phyloP scores from a whole-genome alignment of 1,140 invertebrate genomes.

The Oryctes rhinoceros region DNA sequence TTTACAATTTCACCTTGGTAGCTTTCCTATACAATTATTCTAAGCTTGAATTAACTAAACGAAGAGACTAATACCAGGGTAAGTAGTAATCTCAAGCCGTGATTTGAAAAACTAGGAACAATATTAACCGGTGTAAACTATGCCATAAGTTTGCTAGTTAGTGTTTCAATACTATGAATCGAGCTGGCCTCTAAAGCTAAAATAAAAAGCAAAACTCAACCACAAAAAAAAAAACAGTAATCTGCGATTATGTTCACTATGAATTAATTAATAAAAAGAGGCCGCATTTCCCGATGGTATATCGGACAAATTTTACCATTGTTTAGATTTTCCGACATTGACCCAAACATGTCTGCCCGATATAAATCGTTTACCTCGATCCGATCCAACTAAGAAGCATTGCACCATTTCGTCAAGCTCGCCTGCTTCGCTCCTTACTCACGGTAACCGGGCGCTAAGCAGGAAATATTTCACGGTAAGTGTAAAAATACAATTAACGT shows the following conservation, averaged over 20 bases:
- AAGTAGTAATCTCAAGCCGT: too few relatives aligned
- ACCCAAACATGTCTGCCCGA: constrained; percentile 29
- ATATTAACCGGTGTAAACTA: too few relatives aligned
- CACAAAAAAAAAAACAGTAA: not conserved
- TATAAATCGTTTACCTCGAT: not conserved
- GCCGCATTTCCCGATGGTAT: not conserved
- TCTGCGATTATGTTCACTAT: not conserved
- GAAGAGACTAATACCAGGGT: too few relatives aligned
- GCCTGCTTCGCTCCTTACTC: not conserved
- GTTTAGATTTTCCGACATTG: constrained; percentile 34
- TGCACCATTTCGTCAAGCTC: not conserved
- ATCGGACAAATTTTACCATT: not conserved
- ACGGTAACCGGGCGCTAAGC: not conserved
- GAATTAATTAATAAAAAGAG: not conserved
- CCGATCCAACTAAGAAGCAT: not conserved
- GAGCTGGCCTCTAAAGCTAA: too few relatives aligned
- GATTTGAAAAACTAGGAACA: too few relatives aligned
- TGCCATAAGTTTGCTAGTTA: too few relatives aligned
- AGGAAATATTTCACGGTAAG: constrained; percentile 1
- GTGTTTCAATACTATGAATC: too few relatives aligned
- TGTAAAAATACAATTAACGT: constrained; percentile 41
- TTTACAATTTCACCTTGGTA: too few relatives aligned
- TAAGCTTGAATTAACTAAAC: too few relatives aligned
- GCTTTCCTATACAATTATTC: too few relatives aligned
- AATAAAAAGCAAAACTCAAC: not conserved